Evolutionary conservation across 1,140 invertebrate species (phyloP).

Genomic region (Ceratosolen solmsi): DNA sequence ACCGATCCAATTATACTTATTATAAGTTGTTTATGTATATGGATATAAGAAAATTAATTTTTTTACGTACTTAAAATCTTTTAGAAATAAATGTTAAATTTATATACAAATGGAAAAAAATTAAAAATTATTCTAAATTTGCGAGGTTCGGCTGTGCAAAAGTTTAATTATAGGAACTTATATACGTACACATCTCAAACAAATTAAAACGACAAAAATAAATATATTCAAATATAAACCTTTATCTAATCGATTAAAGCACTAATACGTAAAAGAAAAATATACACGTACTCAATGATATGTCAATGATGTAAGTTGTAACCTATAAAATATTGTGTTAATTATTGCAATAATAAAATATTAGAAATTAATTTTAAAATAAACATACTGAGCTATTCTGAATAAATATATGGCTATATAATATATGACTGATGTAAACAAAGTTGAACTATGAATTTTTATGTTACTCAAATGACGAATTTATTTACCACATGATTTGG

Average conservation of each 20-base stretch:
- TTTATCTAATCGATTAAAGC: no score
- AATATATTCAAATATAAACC: background rate
- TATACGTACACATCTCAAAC: background rate
- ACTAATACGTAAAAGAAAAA: background rate
- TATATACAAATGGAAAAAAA: background rate
- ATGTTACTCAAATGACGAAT: no score
- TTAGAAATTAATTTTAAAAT: conserved; percentile 9
- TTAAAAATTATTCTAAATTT: conserved; percentile 13
- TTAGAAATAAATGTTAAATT: conserved; percentile 8
- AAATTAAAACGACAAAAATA: background rate
- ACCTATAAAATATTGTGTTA: conserved; percentile 29
- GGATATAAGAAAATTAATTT: no score
- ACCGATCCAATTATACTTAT: no score
- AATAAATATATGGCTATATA: conserved; percentile 31
- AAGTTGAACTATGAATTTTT: no score
- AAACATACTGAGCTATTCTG: background rate
- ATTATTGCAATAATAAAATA: conserved; percentile 38
- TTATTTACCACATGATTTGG: no score
- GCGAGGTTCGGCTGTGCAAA: conserved; percentile 21
- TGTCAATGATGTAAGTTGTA: conserved; percentile 35
- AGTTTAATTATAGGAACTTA: conserved; percentile 14
- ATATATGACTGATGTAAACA: background rate
- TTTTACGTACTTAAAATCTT: background rate
- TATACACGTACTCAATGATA: background rate
- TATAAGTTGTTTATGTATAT: no score